Evolutionary conservation across 2,888 invertebrate genomes (phyloP), one percentile per base, ranked within the genome.

Genomic region (Lacanobia wlatinum): DNA sequence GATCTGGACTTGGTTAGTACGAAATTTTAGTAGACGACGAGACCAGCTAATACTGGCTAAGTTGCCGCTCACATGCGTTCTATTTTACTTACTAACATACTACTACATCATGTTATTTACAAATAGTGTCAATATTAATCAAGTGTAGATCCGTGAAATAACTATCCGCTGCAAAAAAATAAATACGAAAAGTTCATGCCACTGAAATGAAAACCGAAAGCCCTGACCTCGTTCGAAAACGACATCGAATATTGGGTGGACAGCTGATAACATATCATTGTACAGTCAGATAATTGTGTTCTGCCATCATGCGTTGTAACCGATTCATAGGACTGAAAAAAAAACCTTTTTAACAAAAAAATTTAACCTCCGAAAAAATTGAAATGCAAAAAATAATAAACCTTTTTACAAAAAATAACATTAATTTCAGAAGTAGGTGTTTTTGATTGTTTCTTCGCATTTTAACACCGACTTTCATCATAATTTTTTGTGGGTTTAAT

Each of bases 161-260:
- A 1, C 34, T n/a, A 62, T 23, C 43, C 28, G 8, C 21, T 28
- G 2, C 28, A 21, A 18, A 28, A 40, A 46, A 18, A 48, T 21
- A 10, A 67, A n/a, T 10, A n/a, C 10, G 56, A 23, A 8, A 10
- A 52, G 2, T 58, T 52, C 38, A 28, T n/a, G 10, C 14, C 21
- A 18, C 40, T 69, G 34, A 58, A 58, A 58, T 38, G n/a, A 18
- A 70, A 70, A 46, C 50, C 43, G 21, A 70, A 68, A 52, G 43
- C n/a, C 18, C 10, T 52, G 78, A 70, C 38, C 71, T 58, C 52
- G 10, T 78, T 78, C 9, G n/a, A 46, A 78, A 59, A 46, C 50
- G 58, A 52, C 50, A 18, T 46, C 38, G 23, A 46, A 28, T 28
- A 23, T 43, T 70, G 34, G 10, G 12, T 23, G 40, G 7, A 23